phyloP scores from a whole-genome alignment of 1,140 invertebrate genomes.

The Anoplophora glabripennis region DNA sequence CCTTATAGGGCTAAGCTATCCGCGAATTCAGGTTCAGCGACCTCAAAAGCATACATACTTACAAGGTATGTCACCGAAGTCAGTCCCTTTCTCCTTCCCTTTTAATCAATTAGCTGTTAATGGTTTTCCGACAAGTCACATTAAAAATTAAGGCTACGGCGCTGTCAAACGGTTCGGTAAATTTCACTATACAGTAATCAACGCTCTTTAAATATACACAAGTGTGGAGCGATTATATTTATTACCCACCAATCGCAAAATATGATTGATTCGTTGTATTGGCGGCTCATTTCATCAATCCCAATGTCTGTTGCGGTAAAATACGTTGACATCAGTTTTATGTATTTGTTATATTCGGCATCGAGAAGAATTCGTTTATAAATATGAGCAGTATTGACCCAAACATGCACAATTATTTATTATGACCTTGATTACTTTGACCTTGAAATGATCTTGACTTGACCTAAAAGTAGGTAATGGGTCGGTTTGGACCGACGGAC shows the following conservation, averaged over 20 bases:
- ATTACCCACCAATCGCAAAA: background rate
- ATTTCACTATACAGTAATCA: background rate
- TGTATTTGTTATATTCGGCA: background rate
- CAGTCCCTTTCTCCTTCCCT: conserved; percentile 1
- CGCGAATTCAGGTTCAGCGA: too few species aligned
- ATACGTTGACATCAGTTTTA: conserved; percentile 3
- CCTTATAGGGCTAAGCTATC: too few species aligned
- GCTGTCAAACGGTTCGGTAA: conserved; percentile 10
- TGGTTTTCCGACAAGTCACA: conserved; percentile 4
- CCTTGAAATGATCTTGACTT: too few species aligned
- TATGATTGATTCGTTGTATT: conserved; percentile 9
- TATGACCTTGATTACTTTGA: too few species aligned
- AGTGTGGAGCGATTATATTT: background rate
- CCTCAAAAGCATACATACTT: too few species aligned
- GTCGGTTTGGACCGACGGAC: too few species aligned
- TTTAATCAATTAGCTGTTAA: conserved; percentile 8
- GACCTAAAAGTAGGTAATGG: too few species aligned
- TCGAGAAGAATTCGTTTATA: too few species aligned
- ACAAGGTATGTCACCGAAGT: conserved; percentile 6
- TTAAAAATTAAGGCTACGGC: conserved; percentile 2
- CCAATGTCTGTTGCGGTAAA: background rate
- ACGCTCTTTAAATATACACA: conserved; percentile 4
- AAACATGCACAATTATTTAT: too few species aligned
- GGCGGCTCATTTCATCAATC: conserved; percentile 7
- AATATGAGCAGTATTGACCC: too few species aligned